Evolutionary conservation across 2,888 invertebrate genomes (phyloP).

Genomic region (Drymonia ruficornis): DNA sequence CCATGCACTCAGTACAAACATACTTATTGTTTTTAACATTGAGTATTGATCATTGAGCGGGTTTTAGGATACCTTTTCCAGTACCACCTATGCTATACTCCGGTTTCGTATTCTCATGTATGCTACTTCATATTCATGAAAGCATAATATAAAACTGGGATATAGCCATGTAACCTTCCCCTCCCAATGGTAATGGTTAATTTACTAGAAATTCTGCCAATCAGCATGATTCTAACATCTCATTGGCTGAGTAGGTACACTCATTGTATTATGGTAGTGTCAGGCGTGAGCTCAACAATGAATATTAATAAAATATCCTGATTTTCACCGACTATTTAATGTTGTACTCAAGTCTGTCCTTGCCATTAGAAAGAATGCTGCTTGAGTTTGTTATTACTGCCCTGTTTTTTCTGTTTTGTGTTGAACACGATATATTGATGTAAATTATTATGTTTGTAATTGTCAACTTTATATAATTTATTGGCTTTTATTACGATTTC

Average conservation of each 20-base stretch:
- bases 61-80: background rate
- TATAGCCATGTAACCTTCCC: background rate
- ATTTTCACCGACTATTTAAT: too few relatives aligned
- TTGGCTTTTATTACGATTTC: background rate
- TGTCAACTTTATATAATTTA: background rate
- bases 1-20: conserved; percentile 2
- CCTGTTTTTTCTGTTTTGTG: background rate
- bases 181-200: conserved; percentile 7
- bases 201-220: conserved; percentile 7
- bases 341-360: too few relatives aligned
- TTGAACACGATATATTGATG: background rate
- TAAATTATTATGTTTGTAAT: background rate
- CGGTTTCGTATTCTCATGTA: conserved; percentile 1
- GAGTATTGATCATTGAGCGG: conserved; percentile 1
- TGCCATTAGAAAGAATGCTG: background rate
- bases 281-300: too few relatives aligned
- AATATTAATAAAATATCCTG: too few relatives aligned
- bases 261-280: background rate
- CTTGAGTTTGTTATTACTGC: background rate
- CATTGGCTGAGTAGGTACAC: conserved; percentile 12
- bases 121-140: background rate
- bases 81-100: conserved; percentile 3
- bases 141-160: background rate
- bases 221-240: conserved; percentile 19
- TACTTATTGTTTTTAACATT: background rate